These are phyloP conservation scores for Perithous albicinctus DNA, from an alignment of 2,888 invertebrate species.

Conservation along the genomic window DNA sequence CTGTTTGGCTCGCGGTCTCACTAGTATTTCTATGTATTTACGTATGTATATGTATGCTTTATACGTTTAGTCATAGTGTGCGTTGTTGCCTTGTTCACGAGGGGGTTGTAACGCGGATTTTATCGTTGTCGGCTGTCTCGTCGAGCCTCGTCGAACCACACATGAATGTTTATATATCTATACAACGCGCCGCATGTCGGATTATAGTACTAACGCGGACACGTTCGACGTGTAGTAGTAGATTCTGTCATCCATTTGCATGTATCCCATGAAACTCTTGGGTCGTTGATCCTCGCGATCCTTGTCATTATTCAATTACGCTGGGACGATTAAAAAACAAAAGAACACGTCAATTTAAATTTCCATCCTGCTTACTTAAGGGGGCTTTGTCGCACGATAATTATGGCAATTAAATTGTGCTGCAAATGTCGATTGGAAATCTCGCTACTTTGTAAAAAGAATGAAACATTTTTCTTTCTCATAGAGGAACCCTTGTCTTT, in stretches of 20 bases:
- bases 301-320: neutral
- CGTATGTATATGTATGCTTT: neutral
- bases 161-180: neutral
- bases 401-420: too few species aligned
- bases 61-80: neutral
- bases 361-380: neutral
- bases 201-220: neutral
- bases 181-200: neutral
- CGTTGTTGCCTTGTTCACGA: constrained; percentile 28
- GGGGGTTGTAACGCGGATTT: constrained; percentile 42
- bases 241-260: neutral
- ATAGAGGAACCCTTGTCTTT: too few species aligned
- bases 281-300: neutral
- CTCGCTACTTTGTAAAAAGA: too few species aligned
- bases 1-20: neutral
- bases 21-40: neutral
- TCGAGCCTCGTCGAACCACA: constrained; percentile 32
- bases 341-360: neutral
- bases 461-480: too few species aligned
- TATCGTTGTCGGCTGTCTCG: constrained; percentile 32
- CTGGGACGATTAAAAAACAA: neutral
- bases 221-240: neutral
- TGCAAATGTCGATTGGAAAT: too few species aligned
- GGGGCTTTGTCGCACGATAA: too few species aligned
- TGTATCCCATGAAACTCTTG: neutral